Evolutionary conservation across 1,140 invertebrate species (phyloP).

Genomic region (Gonioctena quinquepunctata): DNA sequence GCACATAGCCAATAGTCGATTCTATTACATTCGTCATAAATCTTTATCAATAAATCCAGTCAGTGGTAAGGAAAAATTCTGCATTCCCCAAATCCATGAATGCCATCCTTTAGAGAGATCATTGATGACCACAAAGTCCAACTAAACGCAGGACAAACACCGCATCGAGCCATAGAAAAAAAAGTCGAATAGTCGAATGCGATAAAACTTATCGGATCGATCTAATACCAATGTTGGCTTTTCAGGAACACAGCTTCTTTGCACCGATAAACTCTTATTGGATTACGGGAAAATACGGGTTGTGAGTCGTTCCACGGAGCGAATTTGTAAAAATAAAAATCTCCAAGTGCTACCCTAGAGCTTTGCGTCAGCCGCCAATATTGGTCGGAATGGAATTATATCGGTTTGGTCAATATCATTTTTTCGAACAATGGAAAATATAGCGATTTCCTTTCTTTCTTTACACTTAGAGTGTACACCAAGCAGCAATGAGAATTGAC

Average conservation of each 20-base stretch:
- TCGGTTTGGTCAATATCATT: not conserved
- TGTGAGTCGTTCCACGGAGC: slow-evolving; percentile 39
- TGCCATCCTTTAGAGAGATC: too few relatives aligned
- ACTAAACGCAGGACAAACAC: not conserved
- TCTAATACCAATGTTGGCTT: slow-evolving; percentile 32
- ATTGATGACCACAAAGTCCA: too few relatives aligned
- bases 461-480: too few relatives aligned
- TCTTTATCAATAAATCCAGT: too few relatives aligned
- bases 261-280: slow-evolving; percentile 43
- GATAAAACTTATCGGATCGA: slow-evolving; percentile 28
- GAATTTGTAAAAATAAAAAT: slow-evolving; percentile 41
- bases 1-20: too few relatives aligned
- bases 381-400: not conserved
- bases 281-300: slow-evolving; percentile 42
- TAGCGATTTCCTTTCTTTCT: too few relatives aligned
- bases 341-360: not conserved
- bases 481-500: too few relatives aligned
- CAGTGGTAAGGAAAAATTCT: too few relatives aligned
- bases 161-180: not conserved
- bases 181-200: slow-evolving; percentile 9
- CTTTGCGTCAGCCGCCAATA: not conserved
- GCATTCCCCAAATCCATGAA: too few relatives aligned
- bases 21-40: too few relatives aligned
- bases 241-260: slow-evolving; percentile 27
- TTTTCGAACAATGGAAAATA: too few relatives aligned